These are phyloP conservation scores for Scomberomorus guttatus DNA, from an alignment of 2,797 vertebrate genomes.

Conservation along the genomic window DNA sequence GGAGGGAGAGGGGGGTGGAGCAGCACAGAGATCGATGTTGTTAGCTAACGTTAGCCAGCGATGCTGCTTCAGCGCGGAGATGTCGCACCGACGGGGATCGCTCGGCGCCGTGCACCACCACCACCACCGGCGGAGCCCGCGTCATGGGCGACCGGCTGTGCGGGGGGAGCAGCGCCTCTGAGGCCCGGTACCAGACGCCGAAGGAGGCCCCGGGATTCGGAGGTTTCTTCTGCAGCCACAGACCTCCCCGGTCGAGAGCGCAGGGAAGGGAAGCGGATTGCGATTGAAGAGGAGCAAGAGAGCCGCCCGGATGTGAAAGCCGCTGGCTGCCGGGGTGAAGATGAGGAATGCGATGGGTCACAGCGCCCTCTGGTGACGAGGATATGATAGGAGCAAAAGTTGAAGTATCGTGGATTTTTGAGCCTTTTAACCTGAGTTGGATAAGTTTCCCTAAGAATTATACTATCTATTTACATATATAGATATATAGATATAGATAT, in stretches of 20 bases:
- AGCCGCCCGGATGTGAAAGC: constrained; percentile 82
- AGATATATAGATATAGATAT: too few relatives aligned
- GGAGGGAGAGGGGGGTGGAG: constrained; percentile 67
- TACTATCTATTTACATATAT: too few relatives aligned
- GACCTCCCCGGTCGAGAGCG: constrained; percentile 77
- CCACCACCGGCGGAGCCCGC: constrained; percentile 64
- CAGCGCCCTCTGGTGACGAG: constrained; percentile 60
- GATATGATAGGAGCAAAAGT: constrained; percentile 3
- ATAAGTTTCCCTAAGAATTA: too few relatives aligned
- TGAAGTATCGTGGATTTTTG: too few relatives aligned
- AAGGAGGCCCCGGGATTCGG: constrained; percentile 49
- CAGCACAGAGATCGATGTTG: constrained; percentile 78
- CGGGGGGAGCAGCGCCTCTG: constrained; percentile 47
- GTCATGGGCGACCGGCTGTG: constrained; percentile 69
- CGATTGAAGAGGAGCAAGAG: constrained; percentile 65
- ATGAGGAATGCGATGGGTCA: constrained; percentile 10
- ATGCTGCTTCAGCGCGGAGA: constrained; percentile 74
- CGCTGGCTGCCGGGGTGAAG: constrained; percentile 62
- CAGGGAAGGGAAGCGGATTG: constrained; percentile 73
- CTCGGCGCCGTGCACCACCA: constrained; percentile 78
- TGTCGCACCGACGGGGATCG: constrained; percentile 80
- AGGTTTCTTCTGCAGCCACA: constrained; percentile 66
- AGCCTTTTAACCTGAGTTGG: too few relatives aligned
- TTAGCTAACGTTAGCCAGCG: constrained; percentile 77
- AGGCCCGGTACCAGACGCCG: constrained; percentile 54